A percentile compares a stretch with the other conserved stretches of the same genome.
These are phyloP conservation scores for Oncorhynchus clarkii DNA, from an alignment of 2,113 vertebrate genomes.

Conservation along the genomic window DNA sequence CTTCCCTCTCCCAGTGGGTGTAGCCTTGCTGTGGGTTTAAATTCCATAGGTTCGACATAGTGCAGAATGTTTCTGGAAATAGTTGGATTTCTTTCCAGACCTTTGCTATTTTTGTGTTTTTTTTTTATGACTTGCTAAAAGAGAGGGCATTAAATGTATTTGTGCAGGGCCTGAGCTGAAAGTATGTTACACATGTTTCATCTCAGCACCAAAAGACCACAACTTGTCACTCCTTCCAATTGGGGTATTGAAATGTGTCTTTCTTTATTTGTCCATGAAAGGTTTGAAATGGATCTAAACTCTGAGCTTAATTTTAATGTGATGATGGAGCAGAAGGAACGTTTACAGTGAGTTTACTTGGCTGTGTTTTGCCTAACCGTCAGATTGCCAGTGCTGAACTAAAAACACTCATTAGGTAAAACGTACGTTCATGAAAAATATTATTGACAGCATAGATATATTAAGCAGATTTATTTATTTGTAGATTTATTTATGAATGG, in stretches of 20 bases:
- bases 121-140: constrained; percentile 37
- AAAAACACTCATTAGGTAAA: too few species aligned
- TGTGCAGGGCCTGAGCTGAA: constrained; percentile 35
- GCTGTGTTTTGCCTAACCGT: too few species aligned
- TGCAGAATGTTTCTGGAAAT: constrained; percentile 34
- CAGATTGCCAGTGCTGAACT: too few species aligned
- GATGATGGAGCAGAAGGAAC: constrained; percentile 27
- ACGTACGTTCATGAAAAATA: too few species aligned
- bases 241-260: constrained; percentile 23
- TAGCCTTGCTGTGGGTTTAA: background rate
- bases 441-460: too few species aligned
- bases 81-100: constrained; percentile 44
- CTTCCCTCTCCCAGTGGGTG: background rate
- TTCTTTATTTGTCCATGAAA: constrained; percentile 18
- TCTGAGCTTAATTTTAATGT: constrained; percentile 23
- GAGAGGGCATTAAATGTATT: constrained; percentile 50
- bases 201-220: constrained; percentile 49
- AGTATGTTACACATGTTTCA: constrained; percentile 37
- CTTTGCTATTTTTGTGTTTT: constrained; percentile 41
- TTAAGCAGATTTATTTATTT: too few species aligned
- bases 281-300: constrained; percentile 25
- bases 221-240: constrained; percentile 27
- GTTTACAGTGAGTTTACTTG: constrained; percentile 3
- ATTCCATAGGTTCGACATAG: constrained; percentile 18
- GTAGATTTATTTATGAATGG: too few species aligned